A percentile compares a stretch with the other conserved stretches of the same genome.
These are phyloP conservation scores for Dendrolimus kikuchii DNA, from an alignment of 1,140 invertebrate species.

Conservation along the genomic window DNA sequence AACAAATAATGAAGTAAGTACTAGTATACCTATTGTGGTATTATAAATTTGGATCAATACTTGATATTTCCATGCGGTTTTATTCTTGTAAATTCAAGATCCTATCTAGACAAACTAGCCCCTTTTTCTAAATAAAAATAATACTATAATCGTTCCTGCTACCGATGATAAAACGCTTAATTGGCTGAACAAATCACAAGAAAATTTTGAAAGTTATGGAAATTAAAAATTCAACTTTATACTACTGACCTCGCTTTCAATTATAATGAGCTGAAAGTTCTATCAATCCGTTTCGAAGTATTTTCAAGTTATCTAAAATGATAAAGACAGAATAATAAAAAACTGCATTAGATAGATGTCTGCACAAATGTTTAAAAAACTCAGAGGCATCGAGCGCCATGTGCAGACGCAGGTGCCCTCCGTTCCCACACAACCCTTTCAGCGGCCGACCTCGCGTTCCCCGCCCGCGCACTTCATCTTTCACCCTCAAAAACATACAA, in stretches of 20 bases:
- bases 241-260: not conserved
- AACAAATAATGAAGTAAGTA: not conserved
- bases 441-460: conserved; percentile 41
- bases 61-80: too few relatives aligned
- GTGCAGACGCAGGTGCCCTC: conserved; percentile 68
- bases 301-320: not conserved
- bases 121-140: too few relatives aligned
- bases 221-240: too few relatives aligned
- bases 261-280: not conserved
- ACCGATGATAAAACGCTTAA: too few relatives aligned
- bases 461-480: conserved; percentile 27
- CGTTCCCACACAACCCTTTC: conserved; percentile 70
- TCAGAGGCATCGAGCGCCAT: conserved; percentile 53
- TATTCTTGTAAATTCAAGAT: too few relatives aligned
- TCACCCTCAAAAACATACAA: conserved; percentile 38
- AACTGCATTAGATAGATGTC: conserved; percentile 64
- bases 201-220: too few relatives aligned
- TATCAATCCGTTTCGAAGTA: not conserved
- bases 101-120: too few relatives aligned
- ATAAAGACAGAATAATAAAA: conserved; percentile 28
- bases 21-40: too few relatives aligned
- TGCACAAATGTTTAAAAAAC: conserved; percentile 67
- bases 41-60: too few relatives aligned
- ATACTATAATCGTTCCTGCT: too few relatives aligned
- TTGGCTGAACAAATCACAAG: too few relatives aligned